Evolutionary conservation across 2,113 vertebrate genomes (phyloP).

Genomic region (Cervus canadensis): DNA sequence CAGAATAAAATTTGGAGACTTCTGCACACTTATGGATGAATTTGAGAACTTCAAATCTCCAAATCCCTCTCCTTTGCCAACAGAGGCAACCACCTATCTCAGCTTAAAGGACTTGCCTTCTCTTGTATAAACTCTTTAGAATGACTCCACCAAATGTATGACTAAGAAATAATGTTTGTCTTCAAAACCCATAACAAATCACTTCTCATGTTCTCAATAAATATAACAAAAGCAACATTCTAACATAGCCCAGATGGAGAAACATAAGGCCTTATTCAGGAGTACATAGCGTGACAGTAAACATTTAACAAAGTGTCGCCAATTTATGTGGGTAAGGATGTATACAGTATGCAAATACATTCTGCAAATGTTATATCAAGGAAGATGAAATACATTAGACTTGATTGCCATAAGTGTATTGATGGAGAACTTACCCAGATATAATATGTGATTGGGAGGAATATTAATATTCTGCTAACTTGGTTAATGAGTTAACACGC

Average conservation of each 20-base stretch:
- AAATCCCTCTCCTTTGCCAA: not conserved
- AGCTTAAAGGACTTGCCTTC: not conserved
- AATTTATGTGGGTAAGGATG: not conserved
- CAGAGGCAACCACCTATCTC: not conserved
- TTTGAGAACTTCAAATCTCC: not conserved
- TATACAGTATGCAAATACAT: not conserved
- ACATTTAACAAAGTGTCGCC: rapidly evolving
- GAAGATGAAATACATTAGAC: not conserved
- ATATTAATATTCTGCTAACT: not conserved
- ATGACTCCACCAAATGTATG: not conserved
- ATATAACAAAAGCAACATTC: not conserved
- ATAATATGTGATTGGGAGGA: not conserved
- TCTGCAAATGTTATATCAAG: not conserved
- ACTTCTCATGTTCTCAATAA: not conserved
- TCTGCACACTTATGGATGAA: not conserved
- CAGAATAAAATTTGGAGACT: not conserved
- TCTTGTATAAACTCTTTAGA: not conserved
- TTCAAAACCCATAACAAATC: not conserved
- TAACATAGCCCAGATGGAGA: not conserved
- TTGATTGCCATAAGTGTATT: not conserved
- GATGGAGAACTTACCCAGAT: not conserved
- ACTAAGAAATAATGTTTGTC: not conserved
- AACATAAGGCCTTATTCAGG: not conserved
- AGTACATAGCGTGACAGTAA: not conserved
- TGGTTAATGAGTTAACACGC: not conserved